These are phyloP conservation scores for Capitella teleta DNA, from an alignment of 1,140 invertebrate genomes.

Conservation along the genomic window DNA sequence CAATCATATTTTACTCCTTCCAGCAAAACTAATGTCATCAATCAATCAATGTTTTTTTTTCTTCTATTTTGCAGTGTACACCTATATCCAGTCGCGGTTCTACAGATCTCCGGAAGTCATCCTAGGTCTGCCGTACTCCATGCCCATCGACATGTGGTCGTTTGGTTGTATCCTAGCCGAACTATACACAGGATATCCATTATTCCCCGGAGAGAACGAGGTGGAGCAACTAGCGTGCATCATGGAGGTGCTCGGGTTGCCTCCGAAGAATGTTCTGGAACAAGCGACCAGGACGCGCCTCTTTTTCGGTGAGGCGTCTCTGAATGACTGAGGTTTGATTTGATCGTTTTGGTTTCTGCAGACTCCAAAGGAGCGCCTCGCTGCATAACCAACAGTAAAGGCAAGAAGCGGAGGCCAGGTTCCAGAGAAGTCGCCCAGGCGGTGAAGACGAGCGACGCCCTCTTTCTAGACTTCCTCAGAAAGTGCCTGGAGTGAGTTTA, in stretches of 20 bases:
- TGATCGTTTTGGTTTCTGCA: not conserved
- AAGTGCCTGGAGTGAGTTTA: conserved; percentile 36
- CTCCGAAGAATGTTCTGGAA: conserved; percentile 14
- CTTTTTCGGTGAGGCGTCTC: conserved; percentile 30
- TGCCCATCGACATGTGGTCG: conserved; percentile 77
- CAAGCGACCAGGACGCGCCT: conserved; percentile 31
- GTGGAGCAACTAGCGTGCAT: conserved; percentile 42
- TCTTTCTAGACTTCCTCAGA: conserved; percentile 37
- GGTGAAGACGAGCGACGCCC: conserved; percentile 35
- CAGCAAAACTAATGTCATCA: not conserved
- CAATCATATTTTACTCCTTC: not conserved
- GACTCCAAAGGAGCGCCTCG: conserved; percentile 31
- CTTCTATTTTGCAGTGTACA: conserved; percentile 32
- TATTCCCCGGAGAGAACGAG: conserved; percentile 44
- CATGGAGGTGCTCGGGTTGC: conserved; percentile 27
- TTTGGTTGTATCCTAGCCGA: conserved; percentile 95
- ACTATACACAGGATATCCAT: conserved; percentile 55
- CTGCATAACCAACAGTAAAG: conserved; percentile 37
- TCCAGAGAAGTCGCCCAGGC: conserved; percentile 33
- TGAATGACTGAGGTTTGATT: not conserved
- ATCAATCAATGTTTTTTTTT: conserved; percentile 5
- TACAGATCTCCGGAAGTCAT: conserved; percentile 43
- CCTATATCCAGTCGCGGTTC: conserved; percentile 43
- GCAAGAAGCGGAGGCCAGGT: conserved; percentile 32
- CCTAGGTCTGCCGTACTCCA: conserved; percentile 67